A percentile compares a stretch with the other conserved stretches of the same genome.
phyloP scores from a whole-genome alignment of 1,140 invertebrate species.

The Oscheius sp. region DNA sequence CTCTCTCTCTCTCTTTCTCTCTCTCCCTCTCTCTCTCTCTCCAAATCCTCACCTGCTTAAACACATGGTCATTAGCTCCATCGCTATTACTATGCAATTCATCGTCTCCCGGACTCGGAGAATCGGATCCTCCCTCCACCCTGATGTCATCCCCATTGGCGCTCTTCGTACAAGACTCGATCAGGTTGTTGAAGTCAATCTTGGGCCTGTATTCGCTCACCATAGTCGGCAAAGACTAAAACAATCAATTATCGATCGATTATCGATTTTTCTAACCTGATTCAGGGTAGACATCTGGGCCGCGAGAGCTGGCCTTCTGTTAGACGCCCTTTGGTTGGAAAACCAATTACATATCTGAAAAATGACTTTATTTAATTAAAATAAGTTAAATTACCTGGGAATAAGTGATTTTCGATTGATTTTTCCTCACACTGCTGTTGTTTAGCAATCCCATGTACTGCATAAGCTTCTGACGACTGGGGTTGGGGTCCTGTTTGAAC shows the following conservation, averaged over 20 bases:
- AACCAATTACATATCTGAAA: conserved; percentile 60
- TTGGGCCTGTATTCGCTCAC: conserved; percentile 35
- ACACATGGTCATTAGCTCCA: conserved; percentile 19
- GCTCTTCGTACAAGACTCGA: neutral
- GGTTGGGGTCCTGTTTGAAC: conserved; percentile 57
- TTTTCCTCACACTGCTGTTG: conserved; percentile 42
- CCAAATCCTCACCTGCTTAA: conserved; percentile 1
- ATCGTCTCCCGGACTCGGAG: conserved; percentile 55
- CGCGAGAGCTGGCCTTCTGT: conserved; percentile 5
- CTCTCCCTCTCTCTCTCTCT: no score
- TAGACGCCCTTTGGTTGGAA: conserved; percentile 47
- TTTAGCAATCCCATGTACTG: conserved; percentile 56
- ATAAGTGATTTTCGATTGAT: conserved; percentile 52
- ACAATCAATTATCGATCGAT: neutral
- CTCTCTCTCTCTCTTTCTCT: no score
- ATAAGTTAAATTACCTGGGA: conserved; percentile 21
- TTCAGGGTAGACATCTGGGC: conserved; percentile 7
- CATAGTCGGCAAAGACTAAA: conserved; percentile 2
- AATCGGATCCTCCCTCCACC: conserved; percentile 58
- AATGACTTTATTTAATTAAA: neutral
- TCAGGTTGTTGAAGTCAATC: conserved; percentile 34
- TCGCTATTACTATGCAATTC: conserved; percentile 54
- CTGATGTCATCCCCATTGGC: conserved; percentile 23
- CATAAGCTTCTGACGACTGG: conserved; percentile 47
- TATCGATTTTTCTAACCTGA: conserved; percentile 1